Evolutionary conservation across 1,140 invertebrate genomes (phyloP), one percentile per base, ranked within the genome.

Genomic region (Nasonia vitripennis): DNA sequence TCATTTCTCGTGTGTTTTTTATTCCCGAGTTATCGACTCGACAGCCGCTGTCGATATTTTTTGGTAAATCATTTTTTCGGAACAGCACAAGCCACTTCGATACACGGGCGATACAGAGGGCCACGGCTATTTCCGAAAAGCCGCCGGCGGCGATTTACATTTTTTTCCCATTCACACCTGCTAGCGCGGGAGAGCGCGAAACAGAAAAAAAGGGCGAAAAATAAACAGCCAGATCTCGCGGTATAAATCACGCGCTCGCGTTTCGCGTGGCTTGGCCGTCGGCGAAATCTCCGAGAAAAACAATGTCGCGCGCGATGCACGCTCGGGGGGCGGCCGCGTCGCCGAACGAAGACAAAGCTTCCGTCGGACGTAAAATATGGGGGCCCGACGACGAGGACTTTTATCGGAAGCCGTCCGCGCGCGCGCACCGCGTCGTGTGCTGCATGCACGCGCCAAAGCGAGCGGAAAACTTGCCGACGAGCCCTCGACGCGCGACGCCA

Each of bases 321-420:
- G 71, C 37, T 41, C 10, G 3, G 45, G 71, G 17, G 48, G 34
- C 51, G 31, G 77, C 23, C 45, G 2, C 34, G 78, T 27, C 41
- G 20, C 51, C 84, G 85, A 82, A 86, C 80, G 79, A 86, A 86
- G 85, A 86, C 85, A 86, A 86, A 86, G 85, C 85, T 86, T 86
- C 80, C 85, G 85, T 86, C 85, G 80, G 62, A 17, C 62, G 74
- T 86, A 45, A 86, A 86, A 82, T 82, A 86, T 86, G 74, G 85
- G n/a, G n/a, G 14, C 68, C 27, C 68, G 82, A 34, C 23, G 20
- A 3, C 51, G 45, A 45, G 41, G 41, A 45, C 70, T 85, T 85
- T 85, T 85, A 81, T 85, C 78, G 78, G 73, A 37, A 78, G 34
- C 37, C 31, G 31, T n/a, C 55, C 55, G 17, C 48, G 41, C 41